Base-by-base conservation (phyloP, 2,888 invertebrate genomes). In the Pharmacophagus antenor region DNA sequence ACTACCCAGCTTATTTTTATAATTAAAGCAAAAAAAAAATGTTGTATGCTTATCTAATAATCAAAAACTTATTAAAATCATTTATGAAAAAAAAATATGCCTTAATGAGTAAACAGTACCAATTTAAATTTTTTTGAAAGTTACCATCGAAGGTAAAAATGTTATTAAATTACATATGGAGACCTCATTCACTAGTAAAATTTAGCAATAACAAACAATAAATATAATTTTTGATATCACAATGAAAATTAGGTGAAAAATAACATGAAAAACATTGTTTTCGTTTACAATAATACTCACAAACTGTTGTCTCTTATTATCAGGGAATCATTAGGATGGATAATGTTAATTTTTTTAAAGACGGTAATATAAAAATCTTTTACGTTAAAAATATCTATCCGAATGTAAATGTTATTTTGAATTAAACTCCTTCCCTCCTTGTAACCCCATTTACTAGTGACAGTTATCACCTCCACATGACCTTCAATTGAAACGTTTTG, bases 391-490 rank as follows among this genome's bases (percentile, higher is more conserved):
- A 18, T 7, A 47, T 44, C 44, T 21, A 21, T 23, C 18, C 1
- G 48, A 21, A 41, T 37, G 41, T 15, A 17, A 48, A 44, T 49
- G 15, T 55, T 58, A 41, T 58, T 54, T 60, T 55, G 46, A 55
- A 49, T 44, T 55, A 18, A 54, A 49, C 44, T n/a, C 41, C 31
- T 54, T 25, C 42, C 27, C 48, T 49, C 54, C 31, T 59, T 42
- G 27, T 8, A 42, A 27, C n/a, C 37, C 22, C 6, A 55, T 25
- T 42, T 46, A 22, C 12, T 46, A 48, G 7, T 61, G 61, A 61
- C 61, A 56, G 51, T 42, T 52, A 25, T 56, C 56, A 56, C 61
- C 61, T 61, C 56, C 18, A 53, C 2, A 42, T 56, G 61, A 61
- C 61, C 61, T 61, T 61, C 60, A 56, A 56, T 22, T 50, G 41